These are phyloP conservation scores for Trichopria drosophilae DNA, from an alignment of 2,888 invertebrate genomes.

Conservation along the genomic window DNA sequence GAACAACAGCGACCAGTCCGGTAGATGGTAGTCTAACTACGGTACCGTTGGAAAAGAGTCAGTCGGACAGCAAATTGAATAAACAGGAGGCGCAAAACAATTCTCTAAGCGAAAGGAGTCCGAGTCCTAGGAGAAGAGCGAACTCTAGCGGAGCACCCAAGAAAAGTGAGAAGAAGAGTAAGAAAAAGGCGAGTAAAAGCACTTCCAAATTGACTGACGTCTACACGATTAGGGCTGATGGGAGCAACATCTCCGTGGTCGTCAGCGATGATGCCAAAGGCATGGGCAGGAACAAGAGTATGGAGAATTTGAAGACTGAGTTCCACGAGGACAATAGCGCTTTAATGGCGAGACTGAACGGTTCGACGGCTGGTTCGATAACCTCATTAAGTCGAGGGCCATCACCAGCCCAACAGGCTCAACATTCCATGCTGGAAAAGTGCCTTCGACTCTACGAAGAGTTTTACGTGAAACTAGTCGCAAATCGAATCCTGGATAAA, in stretches of 20 bases:
- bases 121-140: conserved; percentile 52
- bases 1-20: conserved; percentile 12
- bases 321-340: conserved; percentile 13
- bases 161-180: conserved; percentile 63
- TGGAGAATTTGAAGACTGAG: conserved; percentile 49
- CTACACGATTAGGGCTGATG: conserved; percentile 41
- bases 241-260: conserved; percentile 47
- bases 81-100: conserved; percentile 42
- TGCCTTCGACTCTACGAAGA: conserved; percentile 64
- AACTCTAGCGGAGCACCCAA: conserved; percentile 57
- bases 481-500: conserved; percentile 47
- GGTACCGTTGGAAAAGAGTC: conserved; percentile 65
- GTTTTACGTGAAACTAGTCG: conserved; percentile 58
- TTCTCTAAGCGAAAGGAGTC: conserved; percentile 48
- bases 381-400: conserved; percentile 46
- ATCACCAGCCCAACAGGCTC: conserved; percentile 51
- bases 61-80: conserved; percentile 68
- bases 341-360: background rate
- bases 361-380: conserved; percentile 8
- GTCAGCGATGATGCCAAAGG: conserved; percentile 45
- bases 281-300: conserved; percentile 48
- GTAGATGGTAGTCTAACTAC: conserved; percentile 44
- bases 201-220: conserved; percentile 50
- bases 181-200: conserved; percentile 60
- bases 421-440: conserved; percentile 63